Base-by-base conservation (phyloP, 2,888 invertebrate species). In the Eupelmus urozonus region DNA sequence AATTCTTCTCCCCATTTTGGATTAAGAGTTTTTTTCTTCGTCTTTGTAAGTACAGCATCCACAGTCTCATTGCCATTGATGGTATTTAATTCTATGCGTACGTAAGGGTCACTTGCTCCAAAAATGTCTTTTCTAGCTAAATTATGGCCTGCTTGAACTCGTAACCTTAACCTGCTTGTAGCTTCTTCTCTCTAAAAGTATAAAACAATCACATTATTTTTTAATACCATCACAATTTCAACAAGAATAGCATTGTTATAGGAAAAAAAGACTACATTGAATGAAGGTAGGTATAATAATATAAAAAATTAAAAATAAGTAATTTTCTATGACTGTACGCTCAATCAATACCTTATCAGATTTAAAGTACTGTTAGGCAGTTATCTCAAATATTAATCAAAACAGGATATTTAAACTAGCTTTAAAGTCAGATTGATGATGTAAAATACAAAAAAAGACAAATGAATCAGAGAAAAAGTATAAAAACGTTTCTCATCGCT, bases 111-210 rank as follows among this genome's bases (percentile, higher is more conserved):
- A 92, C 98, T 98, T 86, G 98, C 98, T 86, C 99, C 99, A 92
- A 99, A 99, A 87, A 99, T 98, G 90, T 99, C 99, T 91, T 99
- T 99, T 90, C 98, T 98, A 75, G 98, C 98, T 87, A 99, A 92
- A 85, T 96, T 95, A 90, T 95, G 95, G 42, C 97, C 98, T 84
- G 95, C 94, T 83, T 97, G 92, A 81, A 98, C 94, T 91, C 94
- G 94, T 89, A 98, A 92, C 86, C 97, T 94, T 89, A 98, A 92
- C 89, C 96, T 93, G 91, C 93, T 95, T 87, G 95, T 95, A 83
- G 94, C 93, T 90, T 96, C 95, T 90, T 95, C 95, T 90, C 92
- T 93, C 95, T 95, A 91, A 60, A 92, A 89, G 70, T 59, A 80
- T 83, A 80, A 76, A 80, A 57, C 25, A 74, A 78, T 76, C 42